Evolutionary conservation across 1,140 invertebrate species (phyloP).

Genomic region (Alviniconcha marisindica): DNA sequence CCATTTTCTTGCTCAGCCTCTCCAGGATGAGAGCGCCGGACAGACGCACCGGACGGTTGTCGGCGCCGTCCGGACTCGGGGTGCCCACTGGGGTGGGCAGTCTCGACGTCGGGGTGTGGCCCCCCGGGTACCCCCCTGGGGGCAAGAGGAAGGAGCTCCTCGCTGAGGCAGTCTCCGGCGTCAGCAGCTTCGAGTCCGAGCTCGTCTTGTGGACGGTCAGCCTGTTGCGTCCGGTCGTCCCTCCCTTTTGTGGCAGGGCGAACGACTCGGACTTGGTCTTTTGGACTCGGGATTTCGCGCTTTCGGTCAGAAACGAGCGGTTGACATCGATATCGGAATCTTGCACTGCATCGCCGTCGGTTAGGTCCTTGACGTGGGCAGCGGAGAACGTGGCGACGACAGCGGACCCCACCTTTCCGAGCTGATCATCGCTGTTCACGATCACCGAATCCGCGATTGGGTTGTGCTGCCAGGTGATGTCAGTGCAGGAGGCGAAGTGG

Average conservation of each 20-base stretch:
- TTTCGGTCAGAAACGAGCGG: not conserved
- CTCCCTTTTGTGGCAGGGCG: not conserved
- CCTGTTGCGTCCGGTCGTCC: not conserved
- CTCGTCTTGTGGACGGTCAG: not conserved
- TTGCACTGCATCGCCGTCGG: not conserved
- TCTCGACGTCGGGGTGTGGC: conserved; percentile 23
- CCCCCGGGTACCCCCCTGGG: conserved; percentile 7
- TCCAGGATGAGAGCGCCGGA: not conserved
- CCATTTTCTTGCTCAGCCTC: conserved; percentile 34
- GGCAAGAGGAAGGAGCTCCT: conserved; percentile 25
- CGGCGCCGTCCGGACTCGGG: not conserved
- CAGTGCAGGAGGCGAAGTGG: not conserved
- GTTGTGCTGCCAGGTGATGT: conserved; percentile 1
- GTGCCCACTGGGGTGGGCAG: conserved; percentile 29
- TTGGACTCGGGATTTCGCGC: not conserved
- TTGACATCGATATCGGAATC: not conserved
- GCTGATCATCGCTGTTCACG: not conserved
- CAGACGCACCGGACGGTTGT: not conserved
- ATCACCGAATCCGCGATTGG: not conserved
- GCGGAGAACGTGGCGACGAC: no score
- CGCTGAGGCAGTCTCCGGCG: not conserved
- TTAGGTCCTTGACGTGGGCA: no score
- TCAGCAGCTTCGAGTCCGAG: not conserved
- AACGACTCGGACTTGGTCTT: not conserved
- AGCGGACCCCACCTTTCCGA: no score